Evolutionary conservation across 1,140 invertebrate species (phyloP), one percentile per base, ranked within the genome.

Genomic region (Wasmannia auropunctata): DNA sequence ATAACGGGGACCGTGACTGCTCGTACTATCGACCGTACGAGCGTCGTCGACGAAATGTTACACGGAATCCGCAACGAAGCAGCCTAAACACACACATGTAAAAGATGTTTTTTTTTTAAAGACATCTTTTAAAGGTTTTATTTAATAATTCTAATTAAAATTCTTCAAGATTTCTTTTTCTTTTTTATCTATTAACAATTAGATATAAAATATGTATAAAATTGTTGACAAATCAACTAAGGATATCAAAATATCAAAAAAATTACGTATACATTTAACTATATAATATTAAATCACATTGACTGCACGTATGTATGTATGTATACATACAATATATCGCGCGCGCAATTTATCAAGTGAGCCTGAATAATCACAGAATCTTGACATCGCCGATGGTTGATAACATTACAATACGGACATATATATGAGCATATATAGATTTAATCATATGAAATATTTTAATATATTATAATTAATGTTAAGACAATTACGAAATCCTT

Each of bases 1-100:
- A 85, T 84, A 81, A 83, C 86, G 77, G 85, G 69, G 77, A 85
- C 70, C 67, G 81, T 89, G 85, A 89, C 69, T 87, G 34, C 22
- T 49, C 60, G 67, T 37, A 19, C 63, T 34, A 37, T 31, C 34
- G 54, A 40, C 34, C n/a, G 25, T 51, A 5, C 28, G 14, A 72
- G 25, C 69, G 46, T 31, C 16, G 43, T n/a, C 46, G 46, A 51
- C 46, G 46, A 72, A 31, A 72, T 72, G 62, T 40, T 22, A 65
- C 34, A 40, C 8, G 37, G 0, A 16, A 22, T 34, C 6, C 22
- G 22, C 14, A 5, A 25, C 11, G 11, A 46, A 67, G 22, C 22
- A 67, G 8, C 22, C 14, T n/a, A 46, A 8, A 40, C 16, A 65
- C n/a, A 67, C 11, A 14, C 6, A 10, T 67, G 22, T 46, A 43